Base-by-base conservation (phyloP, 2,888 invertebrate genomes). In the Ophioninae sp. region DNA sequence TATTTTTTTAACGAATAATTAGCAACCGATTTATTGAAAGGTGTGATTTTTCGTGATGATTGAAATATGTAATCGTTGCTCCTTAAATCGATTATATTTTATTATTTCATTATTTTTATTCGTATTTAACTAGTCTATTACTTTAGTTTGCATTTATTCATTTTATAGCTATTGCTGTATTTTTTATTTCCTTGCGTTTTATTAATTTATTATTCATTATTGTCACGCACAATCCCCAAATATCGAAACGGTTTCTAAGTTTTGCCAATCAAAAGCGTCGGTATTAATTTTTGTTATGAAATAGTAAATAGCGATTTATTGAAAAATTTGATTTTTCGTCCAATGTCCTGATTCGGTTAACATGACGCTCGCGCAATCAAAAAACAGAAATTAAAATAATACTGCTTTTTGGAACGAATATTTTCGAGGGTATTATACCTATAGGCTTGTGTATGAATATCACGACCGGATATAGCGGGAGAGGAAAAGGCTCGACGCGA, bases 401-500 rank as follows among this genome's bases (percentile, higher is more conserved):
- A 23, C 39, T 10, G 5, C 23, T 73, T 20, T 44, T 61, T 63
- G 23, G 23, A 23, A 23, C 7, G 10, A 23, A 56, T 22, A 74
- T 64, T 56, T 64, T 10, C 13, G 13, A 67, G 17, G 17, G 51
- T 51, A 51, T 30, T 30, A 30, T 51, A 3, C 17, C 13, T 44
- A 44, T 65, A 61, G 58, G n/a, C 20, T 3, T 68, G 13, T 61
- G 7, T 68, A 39, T 67, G 22, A 10, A 63, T 61, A 17, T 56
- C 67, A 61, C 64, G 23, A 23, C 74, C 74, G 59, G 74, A 75
- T 74, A 75, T 81, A 37, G 81, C 65, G 63, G 72, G 81, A 84
- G 84, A 86, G 87, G 85, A 85, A 84, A 87, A 87, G 85, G 85
- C 87, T 85, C 88, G 87, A 85, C 87, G 81, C 59, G 81, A 82